Percentiles rank a stretch among this genome's conserved stretches.
phyloP scores from a whole-genome alignment of 2,797 vertebrate genomes.

The Darevskia nairensis region DNA sequence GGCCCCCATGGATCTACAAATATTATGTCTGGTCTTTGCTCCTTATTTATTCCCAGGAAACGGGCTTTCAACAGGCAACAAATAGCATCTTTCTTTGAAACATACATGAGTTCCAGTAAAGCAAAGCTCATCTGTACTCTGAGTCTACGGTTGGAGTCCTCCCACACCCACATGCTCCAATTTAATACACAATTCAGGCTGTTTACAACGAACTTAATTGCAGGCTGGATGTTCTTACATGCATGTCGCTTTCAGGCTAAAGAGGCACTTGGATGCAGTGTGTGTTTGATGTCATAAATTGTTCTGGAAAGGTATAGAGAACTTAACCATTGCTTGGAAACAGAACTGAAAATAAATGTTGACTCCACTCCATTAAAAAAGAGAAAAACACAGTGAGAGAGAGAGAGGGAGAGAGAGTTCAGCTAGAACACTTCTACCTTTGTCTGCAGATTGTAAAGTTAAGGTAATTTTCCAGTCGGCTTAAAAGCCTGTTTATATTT shows the following conservation, averaged over 20 bases:
- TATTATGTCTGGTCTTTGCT: not conserved
- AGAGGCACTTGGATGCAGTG: not conserved
- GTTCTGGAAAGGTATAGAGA: not conserved
- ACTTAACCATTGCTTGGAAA: constrained; percentile 10
- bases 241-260: not conserved
- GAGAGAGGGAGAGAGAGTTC: not conserved
- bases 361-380: constrained; percentile 33
- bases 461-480: constrained; percentile 10
- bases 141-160: not conserved
- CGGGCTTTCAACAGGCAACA: not conserved
- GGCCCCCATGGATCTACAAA: not conserved
- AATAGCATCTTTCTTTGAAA: constrained; percentile 1
- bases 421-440: constrained; percentile 33
- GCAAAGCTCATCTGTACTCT: not conserved
- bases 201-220: constrained; percentile 9
- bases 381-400: not conserved
- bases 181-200: not conserved
- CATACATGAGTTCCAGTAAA: not conserved
- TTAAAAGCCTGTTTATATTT: constrained; percentile 9
- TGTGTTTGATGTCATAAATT: not conserved
- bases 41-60: not conserved
- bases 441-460: constrained; percentile 8
- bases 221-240: not conserved
- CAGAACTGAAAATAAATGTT: constrained; percentile 58
- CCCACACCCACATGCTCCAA: not conserved